Conservation (phyloP, 1,140 invertebrate species). For the Liolophura sinensis region DNA sequence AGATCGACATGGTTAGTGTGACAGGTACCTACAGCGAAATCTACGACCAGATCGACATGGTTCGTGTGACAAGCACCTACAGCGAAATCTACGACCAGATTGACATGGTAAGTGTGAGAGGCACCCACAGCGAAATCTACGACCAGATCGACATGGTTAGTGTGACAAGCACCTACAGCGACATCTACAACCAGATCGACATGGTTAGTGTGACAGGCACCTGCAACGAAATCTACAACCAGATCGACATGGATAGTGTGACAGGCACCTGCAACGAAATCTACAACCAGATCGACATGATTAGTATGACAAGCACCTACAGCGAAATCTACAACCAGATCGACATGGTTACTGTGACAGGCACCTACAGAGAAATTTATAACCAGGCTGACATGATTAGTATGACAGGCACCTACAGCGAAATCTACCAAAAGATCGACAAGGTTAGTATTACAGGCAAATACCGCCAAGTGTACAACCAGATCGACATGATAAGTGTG, state of each 20-base stretch:
- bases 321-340: background rate
- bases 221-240: background rate
- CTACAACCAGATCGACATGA: background rate
- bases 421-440: background rate
- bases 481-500: background rate
- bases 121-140: background rate
- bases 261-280: background rate
- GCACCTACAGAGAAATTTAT: background rate
- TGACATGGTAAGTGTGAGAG: background rate
- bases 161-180: background rate
- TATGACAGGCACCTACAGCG: background rate
- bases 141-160: background rate
- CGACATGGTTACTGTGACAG: background rate
- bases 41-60: background rate
- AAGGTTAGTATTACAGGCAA: too few relatives aligned
- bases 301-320: too few relatives aligned
- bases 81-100: background rate
- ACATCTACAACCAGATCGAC: background rate
- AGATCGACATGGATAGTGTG: background rate
- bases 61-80: background rate
- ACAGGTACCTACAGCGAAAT: slow-evolving; percentile 2
- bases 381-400: background rate
- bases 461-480: background rate
- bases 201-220: background rate
- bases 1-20: background rate